Base-by-base conservation (phyloP, 2,113 vertebrate genomes). In the Entomyzon cyanotis region DNA sequence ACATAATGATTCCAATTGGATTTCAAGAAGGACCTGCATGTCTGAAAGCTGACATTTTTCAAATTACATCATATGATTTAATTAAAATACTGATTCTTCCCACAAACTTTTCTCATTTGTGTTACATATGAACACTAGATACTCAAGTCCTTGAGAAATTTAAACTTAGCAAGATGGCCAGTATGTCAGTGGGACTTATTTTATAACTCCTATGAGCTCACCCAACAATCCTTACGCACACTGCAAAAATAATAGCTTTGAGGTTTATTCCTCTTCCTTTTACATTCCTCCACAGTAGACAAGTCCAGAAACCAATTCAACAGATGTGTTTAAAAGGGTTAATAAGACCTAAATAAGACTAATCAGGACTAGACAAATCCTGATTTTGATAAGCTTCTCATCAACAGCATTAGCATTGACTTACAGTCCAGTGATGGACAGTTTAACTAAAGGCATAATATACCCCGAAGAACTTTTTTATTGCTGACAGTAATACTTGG, bases 401-500 rank as follows among this genome's bases (percentile, higher is more conserved):
- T 87, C 75, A 74, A 74, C 25, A 73, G 20, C 62, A 77, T 87
- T 93, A 89, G 70, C 39, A 41, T 86, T 81, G 20, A 68, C 82
- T 94, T 86, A n/a, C 24, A 75, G 52, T 70, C 55, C 52, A 86
- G 42, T 60, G 67, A 85, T 44, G 47, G 87, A 70, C 33, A 74
- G 30, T 88, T 87, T 73, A 87, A 91, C 35, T 59, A 63, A 91
- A 89, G 55, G 41, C 71, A 89, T 69, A 86, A 63, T 39, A 63
- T 52, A 92, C 47, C 39, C 92, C 7, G 10, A 85, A 88, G 68
- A 95, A 93, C 59, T 47, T 81, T 94, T 96, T 96, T 84, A 90
- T 37, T 96, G 70, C 68, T 93, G 93, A 88, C 82, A 88, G 82
- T 56, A 92, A 94, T 47, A 95, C 50, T 88, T 70, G 85, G 82